Evolutionary conservation across 2,888 invertebrate species (phyloP).

Genomic region (Gandaritis pyraliata): DNA sequence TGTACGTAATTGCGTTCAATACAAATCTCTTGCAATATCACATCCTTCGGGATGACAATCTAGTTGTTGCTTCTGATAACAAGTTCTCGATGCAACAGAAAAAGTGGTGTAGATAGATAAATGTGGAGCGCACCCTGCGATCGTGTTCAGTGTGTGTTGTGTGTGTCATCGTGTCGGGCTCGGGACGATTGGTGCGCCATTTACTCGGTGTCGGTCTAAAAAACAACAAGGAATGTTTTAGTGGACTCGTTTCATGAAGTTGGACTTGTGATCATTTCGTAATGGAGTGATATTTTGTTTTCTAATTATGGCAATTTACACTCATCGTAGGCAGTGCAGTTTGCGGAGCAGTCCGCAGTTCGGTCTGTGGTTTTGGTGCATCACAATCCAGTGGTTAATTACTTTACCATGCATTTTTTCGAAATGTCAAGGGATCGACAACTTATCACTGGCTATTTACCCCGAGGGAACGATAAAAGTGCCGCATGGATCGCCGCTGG

Average conservation of each 20-base stretch:
- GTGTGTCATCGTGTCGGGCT: slow-evolving; percentile 75
- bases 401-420: slow-evolving; percentile 69
- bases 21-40: slow-evolving; percentile 51
- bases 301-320: slow-evolving; percentile 67
- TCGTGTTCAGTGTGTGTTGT: slow-evolving; percentile 68
- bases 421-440: slow-evolving; percentile 59
- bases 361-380: slow-evolving; percentile 70
- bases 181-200: slow-evolving; percentile 75
- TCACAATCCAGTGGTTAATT: slow-evolving; percentile 64
- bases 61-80: slow-evolving; percentile 42
- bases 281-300: slow-evolving; percentile 66
- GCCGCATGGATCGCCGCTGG: slow-evolving; percentile 85
- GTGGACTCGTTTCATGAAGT: slow-evolving; percentile 57
- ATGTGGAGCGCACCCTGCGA: slow-evolving; percentile 54
- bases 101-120: slow-evolving; percentile 56
- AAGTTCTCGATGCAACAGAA: slow-evolving; percentile 45
- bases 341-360: slow-evolving; percentile 61
- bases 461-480: slow-evolving; percentile 85
- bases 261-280: slow-evolving; percentile 60
- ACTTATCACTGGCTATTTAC: slow-evolving; percentile 66
- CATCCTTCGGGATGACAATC: slow-evolving; percentile 50
- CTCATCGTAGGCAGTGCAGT: slow-evolving; percentile 63
- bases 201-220: slow-evolving; percentile 58
- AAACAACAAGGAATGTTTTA: slow-evolving; percentile 73
- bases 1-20: slow-evolving; percentile 46